Conservation (phyloP, 2,113 vertebrate genomes). For the Desmodus rotundus region DNA sequence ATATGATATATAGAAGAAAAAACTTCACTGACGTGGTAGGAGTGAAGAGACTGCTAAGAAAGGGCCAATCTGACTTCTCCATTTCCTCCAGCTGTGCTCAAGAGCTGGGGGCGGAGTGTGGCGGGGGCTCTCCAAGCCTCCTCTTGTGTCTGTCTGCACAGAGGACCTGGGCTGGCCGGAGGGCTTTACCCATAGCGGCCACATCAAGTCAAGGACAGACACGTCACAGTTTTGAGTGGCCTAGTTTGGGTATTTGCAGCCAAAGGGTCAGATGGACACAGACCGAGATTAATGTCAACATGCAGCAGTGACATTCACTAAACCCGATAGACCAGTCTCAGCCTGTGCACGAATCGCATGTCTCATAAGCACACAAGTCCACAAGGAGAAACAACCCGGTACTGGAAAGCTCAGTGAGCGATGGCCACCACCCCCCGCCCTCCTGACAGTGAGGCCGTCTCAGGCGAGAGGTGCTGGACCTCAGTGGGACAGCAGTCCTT, state of each 20-base stretch:
- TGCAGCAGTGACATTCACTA: background rate
- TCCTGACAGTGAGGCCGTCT: background rate
- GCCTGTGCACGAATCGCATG: accelerated
- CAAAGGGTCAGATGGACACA: background rate
- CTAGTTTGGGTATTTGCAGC: background rate
- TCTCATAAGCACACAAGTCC: background rate
- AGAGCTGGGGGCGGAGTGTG: accelerated
- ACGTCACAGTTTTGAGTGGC: background rate
- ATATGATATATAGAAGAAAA: background rate
- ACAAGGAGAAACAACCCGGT: background rate
- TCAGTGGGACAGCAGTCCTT: background rate
- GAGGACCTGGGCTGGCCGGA: background rate
- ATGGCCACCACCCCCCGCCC: too few relatives aligned
- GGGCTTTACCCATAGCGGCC: background rate
- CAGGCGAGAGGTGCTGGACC: background rate
- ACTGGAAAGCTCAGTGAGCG: background rate
- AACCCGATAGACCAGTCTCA: too few relatives aligned
- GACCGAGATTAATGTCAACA: background rate
- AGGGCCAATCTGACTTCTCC: background rate
- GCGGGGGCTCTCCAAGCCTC: background rate
- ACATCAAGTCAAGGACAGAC: background rate
- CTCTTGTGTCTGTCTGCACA: background rate
- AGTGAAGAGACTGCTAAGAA: background rate
- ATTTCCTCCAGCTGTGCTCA: background rate
- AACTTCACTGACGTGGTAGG: accelerated